Conservation (phyloP, 2,888 invertebrate species). For the Caradrina kadenii region DNA sequence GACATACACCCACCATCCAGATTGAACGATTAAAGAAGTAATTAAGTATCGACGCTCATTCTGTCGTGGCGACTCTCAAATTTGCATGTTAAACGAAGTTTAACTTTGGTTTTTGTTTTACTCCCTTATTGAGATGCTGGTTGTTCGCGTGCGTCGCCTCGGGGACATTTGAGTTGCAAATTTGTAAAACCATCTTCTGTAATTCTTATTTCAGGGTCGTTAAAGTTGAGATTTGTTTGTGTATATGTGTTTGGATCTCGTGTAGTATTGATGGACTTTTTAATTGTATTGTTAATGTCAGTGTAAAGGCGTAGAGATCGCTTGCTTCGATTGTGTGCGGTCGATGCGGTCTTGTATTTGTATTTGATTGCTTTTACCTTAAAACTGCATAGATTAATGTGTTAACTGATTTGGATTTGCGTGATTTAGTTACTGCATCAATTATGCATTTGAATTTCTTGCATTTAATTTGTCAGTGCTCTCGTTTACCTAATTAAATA, state of each 20-base stretch:
- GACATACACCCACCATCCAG: constrained; percentile 82
- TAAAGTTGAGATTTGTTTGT: constrained; percentile 68
- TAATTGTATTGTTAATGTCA: constrained; percentile 89
- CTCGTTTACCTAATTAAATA: no score
- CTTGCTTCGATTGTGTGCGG: constrained; percentile 87
- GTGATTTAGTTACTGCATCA: constrained; percentile 22
- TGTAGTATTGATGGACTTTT: constrained; percentile 83
- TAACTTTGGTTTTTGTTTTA: constrained; percentile 87
- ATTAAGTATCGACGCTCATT: constrained; percentile 90
- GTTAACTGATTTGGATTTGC: constrained; percentile 52
- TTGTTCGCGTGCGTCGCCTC: constrained; percentile 83
- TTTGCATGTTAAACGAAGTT: constrained; percentile 91
- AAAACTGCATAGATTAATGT: constrained; percentile 58
- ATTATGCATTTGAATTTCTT: constrained; percentile 6
- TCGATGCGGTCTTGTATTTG: constrained; percentile 77
- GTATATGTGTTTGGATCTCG: constrained; percentile 43
- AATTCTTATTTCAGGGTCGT: constrained; percentile 55
- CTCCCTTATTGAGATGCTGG: constrained; percentile 86
- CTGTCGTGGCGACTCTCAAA: constrained; percentile 89
- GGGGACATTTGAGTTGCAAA: constrained; percentile 70
- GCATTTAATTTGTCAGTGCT: neutral
- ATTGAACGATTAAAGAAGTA: constrained; percentile 90
- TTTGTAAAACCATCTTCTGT: constrained; percentile 11
- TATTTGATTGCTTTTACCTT: constrained; percentile 71
- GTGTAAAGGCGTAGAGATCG: constrained; percentile 89